phyloP scores from a whole-genome alignment of 2,113 vertebrate species.

The Prochilodus magdalenae region DNA sequence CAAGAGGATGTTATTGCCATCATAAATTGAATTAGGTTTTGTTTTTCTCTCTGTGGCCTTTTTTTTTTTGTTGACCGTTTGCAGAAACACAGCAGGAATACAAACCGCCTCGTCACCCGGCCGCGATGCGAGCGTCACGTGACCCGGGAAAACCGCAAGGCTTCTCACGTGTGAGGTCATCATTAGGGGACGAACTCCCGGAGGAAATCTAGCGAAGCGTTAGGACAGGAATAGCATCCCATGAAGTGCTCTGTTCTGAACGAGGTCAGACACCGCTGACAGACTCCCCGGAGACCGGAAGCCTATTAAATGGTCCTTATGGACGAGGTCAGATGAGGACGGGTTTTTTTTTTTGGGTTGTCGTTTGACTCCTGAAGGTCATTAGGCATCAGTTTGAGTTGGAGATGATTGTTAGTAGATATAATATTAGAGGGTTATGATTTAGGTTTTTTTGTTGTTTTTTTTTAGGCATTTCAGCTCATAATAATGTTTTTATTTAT shows the following conservation, averaged over 20 bases:
- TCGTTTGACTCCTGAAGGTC: background rate
- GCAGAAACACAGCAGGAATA: background rate
- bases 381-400: background rate
- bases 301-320: background rate
- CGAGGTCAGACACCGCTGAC: background rate
- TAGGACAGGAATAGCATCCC: background rate
- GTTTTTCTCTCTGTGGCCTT: background rate
- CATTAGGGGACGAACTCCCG: background rate
- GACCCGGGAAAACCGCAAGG: background rate
- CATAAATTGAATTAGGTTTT: conserved; percentile 46
- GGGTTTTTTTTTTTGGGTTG: no score
- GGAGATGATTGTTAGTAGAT: no score
- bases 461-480: no score
- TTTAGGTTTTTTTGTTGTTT: no score
- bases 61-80: background rate
- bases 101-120: background rate
- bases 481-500: no score
- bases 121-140: background rate
- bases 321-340: background rate
- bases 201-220: background rate
- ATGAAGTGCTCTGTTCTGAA: background rate
- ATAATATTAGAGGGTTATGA: no score
- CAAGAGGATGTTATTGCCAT: conserved; percentile 41
- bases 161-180: background rate
- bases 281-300: background rate